Percentiles rank a stretch among this genome's conserved stretches.
Evolutionary conservation across 2,113 vertebrate species (phyloP).

Genomic region (Tetrao urogallus): DNA sequence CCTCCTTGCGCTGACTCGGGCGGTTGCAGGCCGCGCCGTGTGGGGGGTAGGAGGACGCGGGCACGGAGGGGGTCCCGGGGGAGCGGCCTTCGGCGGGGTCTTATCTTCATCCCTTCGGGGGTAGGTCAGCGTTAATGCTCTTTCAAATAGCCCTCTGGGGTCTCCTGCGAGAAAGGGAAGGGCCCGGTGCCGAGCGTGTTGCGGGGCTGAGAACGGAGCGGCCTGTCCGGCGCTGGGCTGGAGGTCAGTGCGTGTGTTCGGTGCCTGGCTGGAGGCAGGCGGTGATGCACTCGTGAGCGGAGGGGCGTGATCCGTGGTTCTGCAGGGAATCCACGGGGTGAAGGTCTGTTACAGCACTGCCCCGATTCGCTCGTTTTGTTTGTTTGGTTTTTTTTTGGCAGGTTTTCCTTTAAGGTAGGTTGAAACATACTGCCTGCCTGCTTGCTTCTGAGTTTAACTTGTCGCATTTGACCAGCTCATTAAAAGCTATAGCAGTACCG

Average conservation of each 20-base stretch:
- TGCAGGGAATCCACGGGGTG: too few species aligned
- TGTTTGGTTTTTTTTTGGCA: too few species aligned
- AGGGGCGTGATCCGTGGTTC: not conserved
- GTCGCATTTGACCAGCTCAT: not conserved
- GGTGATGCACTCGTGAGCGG: rapidly evolving
- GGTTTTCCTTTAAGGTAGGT: not conserved
- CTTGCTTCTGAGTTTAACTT: not conserved
- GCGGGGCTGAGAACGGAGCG: too few species aligned
- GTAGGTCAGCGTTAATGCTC: not conserved
- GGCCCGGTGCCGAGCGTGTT: too few species aligned
- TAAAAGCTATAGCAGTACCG: not conserved
- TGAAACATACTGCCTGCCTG: not conserved
- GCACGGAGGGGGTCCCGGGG: too few species aligned
- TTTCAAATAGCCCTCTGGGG: not conserved
- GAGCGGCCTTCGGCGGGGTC: too few species aligned
- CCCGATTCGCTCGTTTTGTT: too few species aligned
- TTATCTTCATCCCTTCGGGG: not conserved
- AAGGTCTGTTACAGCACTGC: too few species aligned
- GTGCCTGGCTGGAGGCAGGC: not conserved
- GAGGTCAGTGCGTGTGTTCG: not conserved
- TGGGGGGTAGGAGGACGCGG: too few species aligned
- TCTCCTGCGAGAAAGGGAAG: too few species aligned
- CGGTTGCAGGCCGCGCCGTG: too few species aligned
- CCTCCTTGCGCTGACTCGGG: not conserved
- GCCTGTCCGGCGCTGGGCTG: not conserved